phyloP scores from a whole-genome alignment of 2,797 vertebrate species.

The Leptatherina wallacei region DNA sequence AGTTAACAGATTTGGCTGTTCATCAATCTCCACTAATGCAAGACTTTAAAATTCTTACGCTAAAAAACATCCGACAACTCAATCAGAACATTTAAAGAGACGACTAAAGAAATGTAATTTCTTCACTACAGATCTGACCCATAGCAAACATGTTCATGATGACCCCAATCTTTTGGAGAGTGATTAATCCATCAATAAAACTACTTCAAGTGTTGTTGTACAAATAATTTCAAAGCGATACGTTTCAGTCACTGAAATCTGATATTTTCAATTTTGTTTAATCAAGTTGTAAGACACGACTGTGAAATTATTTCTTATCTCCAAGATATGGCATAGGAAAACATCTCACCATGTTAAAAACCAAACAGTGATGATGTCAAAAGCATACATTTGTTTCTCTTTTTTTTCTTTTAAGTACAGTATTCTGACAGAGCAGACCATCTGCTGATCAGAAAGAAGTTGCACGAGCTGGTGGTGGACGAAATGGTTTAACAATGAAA shows the following conservation, averaged over 20 bases:
- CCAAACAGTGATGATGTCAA: not conserved
- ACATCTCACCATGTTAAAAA: not conserved
- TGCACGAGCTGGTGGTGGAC: not conserved
- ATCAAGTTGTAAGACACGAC: not conserved
- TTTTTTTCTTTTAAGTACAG: no score
- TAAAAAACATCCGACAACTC: no score
- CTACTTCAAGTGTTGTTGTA: not conserved
- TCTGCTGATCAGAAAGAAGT: not conserved
- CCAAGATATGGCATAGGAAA: not conserved
- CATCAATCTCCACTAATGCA: not conserved
- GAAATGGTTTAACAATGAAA: not conserved
- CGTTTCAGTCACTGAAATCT: no score
- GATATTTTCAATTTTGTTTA: not conserved
- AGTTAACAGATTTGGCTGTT: not conserved
- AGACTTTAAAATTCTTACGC: no score
- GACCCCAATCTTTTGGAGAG: not conserved
- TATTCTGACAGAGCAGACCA: no score
- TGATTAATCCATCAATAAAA: not conserved
- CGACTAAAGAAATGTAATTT: no score
- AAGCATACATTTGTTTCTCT: not conserved
- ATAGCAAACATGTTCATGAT: not conserved
- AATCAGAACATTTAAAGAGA: not conserved
- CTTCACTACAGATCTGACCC: not conserved
- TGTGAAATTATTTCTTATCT: slow-evolving; percentile 1
- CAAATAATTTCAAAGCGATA: not conserved